Conservation (phyloP, 2,797 vertebrate species). For the Phoeniculus purpureus region DNA sequence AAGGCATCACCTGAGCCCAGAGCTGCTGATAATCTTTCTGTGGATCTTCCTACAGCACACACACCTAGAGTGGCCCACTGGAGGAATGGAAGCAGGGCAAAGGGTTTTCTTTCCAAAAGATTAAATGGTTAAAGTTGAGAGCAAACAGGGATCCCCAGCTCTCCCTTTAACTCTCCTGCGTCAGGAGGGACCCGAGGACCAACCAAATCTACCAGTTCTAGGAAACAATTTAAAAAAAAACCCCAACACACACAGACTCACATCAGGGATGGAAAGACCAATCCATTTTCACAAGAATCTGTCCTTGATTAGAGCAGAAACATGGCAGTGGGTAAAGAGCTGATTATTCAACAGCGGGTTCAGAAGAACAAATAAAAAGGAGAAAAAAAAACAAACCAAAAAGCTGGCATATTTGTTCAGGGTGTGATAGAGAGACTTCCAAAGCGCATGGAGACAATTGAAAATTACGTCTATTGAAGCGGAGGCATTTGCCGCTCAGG, state of each 20-base stretch:
- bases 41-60: neutral
- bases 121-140: constrained; percentile 55
- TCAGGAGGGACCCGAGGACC: constrained; percentile 19
- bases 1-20: neutral
- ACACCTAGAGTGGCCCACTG: neutral
- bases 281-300: constrained; percentile 68
- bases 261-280: neutral
- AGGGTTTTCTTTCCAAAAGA: constrained; percentile 16
- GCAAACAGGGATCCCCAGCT: constrained; percentile 45
- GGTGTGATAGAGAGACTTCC: constrained; percentile 55
- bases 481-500: neutral
- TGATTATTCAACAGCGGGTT: constrained; percentile 51
- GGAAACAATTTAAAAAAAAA: constrained; percentile 36
- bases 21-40: neutral
- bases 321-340: constrained; percentile 50
- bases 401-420: constrained; percentile 60
- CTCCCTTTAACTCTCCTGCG: constrained; percentile 51
- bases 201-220: constrained; percentile 67
- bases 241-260: neutral
- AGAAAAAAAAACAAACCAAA: neutral
- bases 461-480: constrained; percentile 56
- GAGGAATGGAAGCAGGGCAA: neutral
- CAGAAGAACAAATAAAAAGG: constrained; percentile 58
- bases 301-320: constrained; percentile 72
- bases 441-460: constrained; percentile 59